Evolutionary conservation across 2,797 vertebrate species (phyloP).

Genomic region (Peromyscus nudipes): DNA sequence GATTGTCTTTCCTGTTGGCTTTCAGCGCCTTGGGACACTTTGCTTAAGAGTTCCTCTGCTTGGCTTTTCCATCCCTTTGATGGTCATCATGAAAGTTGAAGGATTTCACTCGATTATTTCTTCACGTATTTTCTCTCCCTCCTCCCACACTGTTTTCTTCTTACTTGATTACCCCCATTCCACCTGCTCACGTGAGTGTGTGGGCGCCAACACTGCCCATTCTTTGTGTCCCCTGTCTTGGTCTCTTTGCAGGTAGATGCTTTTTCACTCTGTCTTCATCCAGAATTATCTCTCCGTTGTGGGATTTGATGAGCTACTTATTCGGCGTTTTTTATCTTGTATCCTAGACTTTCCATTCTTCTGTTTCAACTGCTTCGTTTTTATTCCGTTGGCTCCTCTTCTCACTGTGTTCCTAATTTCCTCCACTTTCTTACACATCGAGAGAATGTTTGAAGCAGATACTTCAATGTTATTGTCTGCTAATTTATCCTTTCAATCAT

Average conservation of each 20-base stretch:
- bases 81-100: neutral
- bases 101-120: slow-evolving; percentile 26
- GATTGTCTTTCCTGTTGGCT: neutral
- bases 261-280: neutral
- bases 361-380: slow-evolving; percentile 8
- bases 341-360: slow-evolving; percentile 4
- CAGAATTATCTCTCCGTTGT: neutral
- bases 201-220: neutral
- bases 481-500: slow-evolving; percentile 23
- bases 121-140: slow-evolving; percentile 15
- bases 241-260: neutral
- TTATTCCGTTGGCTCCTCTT: neutral
- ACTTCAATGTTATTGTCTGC: neutral
- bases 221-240: neutral
- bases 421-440: neutral
- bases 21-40: neutral
- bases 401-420: slow-evolving; percentile 1
- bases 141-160: neutral
- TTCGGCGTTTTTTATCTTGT: neutral
- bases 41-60: slow-evolving; percentile 47
- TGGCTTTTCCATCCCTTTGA: neutral
- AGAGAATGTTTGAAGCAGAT: neutral
- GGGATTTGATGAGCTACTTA: neutral
- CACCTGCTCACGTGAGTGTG: neutral
- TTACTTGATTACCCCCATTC: neutral